Evolutionary conservation across 2,113 vertebrate genomes (phyloP).

Genomic region (Sinocyclocheilus anophthalmus): DNA sequence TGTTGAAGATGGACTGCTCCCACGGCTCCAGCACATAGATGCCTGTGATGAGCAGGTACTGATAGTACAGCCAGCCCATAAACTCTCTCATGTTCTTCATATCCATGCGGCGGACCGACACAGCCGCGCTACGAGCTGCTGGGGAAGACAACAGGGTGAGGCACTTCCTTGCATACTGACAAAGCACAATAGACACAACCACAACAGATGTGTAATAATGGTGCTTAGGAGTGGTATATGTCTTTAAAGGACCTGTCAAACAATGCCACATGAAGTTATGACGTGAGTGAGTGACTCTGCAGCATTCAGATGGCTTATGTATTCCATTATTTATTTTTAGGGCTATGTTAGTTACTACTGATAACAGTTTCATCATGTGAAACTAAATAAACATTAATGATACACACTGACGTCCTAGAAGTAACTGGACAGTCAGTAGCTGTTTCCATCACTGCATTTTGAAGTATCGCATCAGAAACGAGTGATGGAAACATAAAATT

Average conservation of each 20-base stretch:
- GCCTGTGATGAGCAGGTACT: constrained; percentile 95
- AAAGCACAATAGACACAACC: not conserved
- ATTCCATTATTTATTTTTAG: not conserved
- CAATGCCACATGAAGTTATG: not conserved
- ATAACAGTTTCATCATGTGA: not conserved
- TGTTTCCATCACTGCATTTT: no score
- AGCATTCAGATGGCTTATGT: not conserved
- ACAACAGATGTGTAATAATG: constrained; percentile 1
- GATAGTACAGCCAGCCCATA: constrained; percentile 93
- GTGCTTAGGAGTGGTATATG: not conserved
- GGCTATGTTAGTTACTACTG: not conserved
- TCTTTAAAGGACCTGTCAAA: constrained; percentile 4
- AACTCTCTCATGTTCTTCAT: constrained; percentile 86
- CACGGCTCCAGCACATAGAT: constrained; percentile 96
- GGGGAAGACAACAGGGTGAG: not conserved
- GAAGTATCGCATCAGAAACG: no score
- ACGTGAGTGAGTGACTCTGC: not conserved
- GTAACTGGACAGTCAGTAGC: no score
- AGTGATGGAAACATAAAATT: no score
- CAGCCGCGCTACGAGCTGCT: constrained; percentile 8
- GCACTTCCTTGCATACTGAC: not conserved
- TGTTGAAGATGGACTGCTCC: constrained; percentile 94
- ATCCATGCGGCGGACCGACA: constrained; percentile 75
- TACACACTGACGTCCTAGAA: not conserved
- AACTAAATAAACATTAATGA: not conserved